Evolutionary conservation across 2,113 vertebrate genomes (phyloP).

Genomic region (Ursus arctos): DNA sequence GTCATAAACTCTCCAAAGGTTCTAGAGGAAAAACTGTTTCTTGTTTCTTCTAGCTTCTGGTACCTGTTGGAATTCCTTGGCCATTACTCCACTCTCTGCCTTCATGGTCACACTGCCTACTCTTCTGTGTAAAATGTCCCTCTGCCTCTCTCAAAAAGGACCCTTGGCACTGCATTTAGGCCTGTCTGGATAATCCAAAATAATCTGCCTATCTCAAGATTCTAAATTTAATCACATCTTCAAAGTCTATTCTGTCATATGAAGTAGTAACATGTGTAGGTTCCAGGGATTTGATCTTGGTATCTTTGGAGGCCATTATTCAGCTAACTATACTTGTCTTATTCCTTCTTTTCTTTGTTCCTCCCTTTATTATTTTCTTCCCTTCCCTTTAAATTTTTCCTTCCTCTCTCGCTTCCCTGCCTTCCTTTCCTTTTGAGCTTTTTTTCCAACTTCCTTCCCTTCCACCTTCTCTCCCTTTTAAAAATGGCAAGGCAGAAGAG

Average conservation of each 20-base stretch:
- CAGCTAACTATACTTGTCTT: not conserved
- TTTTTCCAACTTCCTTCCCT: not conserved
- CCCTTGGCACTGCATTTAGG: not conserved
- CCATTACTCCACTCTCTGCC: not conserved
- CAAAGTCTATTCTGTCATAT: constrained; percentile 9
- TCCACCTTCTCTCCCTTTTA: not conserved
- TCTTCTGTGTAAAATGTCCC: not conserved
- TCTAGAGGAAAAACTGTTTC: not conserved
- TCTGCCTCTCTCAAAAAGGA: not conserved
- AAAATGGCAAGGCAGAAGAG: constrained; percentile 15
- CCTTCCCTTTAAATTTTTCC: not conserved
- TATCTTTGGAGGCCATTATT: not conserved
- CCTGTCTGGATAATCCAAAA: not conserved
- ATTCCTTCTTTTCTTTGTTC: constrained; percentile 2
- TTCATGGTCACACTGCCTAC: not conserved
- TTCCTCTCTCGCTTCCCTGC: not conserved
- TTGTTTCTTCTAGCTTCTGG: not conserved
- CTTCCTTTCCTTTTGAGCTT: not conserved
- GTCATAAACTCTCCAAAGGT: not conserved
- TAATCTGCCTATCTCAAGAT: not conserved
- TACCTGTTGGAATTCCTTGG: not conserved
- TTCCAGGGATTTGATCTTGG: not conserved
- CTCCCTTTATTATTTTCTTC: not conserved
- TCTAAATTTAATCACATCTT: not conserved
- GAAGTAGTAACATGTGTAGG: not conserved